Conservation (phyloP, 2,888 invertebrate species). For the Malthinus seriepunctatus region DNA sequence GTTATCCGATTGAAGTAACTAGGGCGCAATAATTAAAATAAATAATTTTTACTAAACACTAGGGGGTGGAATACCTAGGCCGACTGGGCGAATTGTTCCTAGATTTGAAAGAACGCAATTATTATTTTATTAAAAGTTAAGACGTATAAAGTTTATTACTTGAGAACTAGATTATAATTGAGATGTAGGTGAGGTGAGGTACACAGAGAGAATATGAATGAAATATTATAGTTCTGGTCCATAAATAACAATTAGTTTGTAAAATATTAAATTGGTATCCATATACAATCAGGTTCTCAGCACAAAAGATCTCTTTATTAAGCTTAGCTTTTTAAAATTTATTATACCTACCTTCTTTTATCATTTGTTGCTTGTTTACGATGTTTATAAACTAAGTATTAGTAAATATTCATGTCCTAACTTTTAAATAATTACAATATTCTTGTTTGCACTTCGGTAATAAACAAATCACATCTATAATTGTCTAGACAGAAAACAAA, state of each 20-base stretch:
- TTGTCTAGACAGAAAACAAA: constrained; percentile 11
- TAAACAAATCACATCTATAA: constrained; percentile 13
- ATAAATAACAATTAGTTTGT: constrained; percentile 51
- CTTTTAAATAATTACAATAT: constrained; percentile 24
- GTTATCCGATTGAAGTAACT: too few species aligned
- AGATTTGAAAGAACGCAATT: not conserved
- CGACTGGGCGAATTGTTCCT: too few species aligned
- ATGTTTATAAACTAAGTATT: constrained; percentile 21
- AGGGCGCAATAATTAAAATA: too few species aligned
- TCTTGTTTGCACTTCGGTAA: constrained; percentile 17
- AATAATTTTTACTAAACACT: too few species aligned
- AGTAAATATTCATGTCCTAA: constrained; percentile 26
- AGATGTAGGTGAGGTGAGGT: constrained; percentile 33
- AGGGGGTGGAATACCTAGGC: too few species aligned
- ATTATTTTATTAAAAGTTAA: constrained; percentile 23
- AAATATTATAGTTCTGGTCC: constrained; percentile 45
- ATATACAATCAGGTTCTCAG: constrained; percentile 44
- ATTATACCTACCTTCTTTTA: constrained; percentile 35
- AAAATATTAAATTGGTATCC: constrained; percentile 46
- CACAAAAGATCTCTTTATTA: constrained; percentile 47
- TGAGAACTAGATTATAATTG: constrained; percentile 32
- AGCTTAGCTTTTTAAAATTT: constrained; percentile 42
- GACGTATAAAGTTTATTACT: constrained; percentile 29
- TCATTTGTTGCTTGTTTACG: constrained; percentile 33
- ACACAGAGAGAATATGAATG: constrained; percentile 43